Evolutionary conservation across 2,888 invertebrate genomes (phyloP).

Genomic region (Seladonia tumulorum): DNA sequence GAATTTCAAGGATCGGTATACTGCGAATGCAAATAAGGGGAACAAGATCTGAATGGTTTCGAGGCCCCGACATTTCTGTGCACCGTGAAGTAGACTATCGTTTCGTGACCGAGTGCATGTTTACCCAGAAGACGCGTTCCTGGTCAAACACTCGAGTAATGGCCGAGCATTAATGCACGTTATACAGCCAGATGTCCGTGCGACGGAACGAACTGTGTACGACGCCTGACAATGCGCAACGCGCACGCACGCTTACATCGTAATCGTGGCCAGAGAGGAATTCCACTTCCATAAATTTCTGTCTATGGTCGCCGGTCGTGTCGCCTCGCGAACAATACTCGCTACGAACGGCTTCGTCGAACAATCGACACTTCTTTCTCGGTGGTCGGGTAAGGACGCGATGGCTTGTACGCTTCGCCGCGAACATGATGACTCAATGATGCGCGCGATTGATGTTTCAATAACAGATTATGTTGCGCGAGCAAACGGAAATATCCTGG

Average conservation of each 20-base stretch:
- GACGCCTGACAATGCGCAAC: conserved; percentile 50
- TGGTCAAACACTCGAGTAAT: conserved; percentile 74
- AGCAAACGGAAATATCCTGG: neutral
- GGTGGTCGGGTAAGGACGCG: neutral
- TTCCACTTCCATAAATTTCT: conserved; percentile 73
- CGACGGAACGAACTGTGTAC: conserved; percentile 54
- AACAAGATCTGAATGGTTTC: conserved; percentile 16
- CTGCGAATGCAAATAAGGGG: conserved; percentile 39
- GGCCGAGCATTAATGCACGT: conserved; percentile 72
- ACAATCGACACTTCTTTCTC: conserved; percentile 44
- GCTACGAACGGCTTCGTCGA: conserved; percentile 17
- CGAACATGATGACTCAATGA: conserved; percentile 57
- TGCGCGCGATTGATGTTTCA: conserved; percentile 47
- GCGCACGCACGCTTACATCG: conserved; percentile 43
- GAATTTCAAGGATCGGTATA: conserved; percentile 35
- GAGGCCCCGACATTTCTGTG: conserved; percentile 44
- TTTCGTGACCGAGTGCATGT: conserved; percentile 73
- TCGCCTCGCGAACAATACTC: conserved; percentile 60
- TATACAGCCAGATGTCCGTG: conserved; percentile 62
- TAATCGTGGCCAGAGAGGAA: conserved; percentile 56
- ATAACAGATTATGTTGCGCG: conserved; percentile 14
- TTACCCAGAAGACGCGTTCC: conserved; percentile 70
- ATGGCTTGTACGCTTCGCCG: conserved; percentile 31
- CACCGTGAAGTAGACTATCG: conserved; percentile 72
- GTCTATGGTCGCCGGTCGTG: conserved; percentile 46